Percentiles rank a stretch among this genome's conserved stretches.
Evolutionary conservation across 1,140 invertebrate species (phyloP).

Genomic region (Choristoneura fumiferana): DNA sequence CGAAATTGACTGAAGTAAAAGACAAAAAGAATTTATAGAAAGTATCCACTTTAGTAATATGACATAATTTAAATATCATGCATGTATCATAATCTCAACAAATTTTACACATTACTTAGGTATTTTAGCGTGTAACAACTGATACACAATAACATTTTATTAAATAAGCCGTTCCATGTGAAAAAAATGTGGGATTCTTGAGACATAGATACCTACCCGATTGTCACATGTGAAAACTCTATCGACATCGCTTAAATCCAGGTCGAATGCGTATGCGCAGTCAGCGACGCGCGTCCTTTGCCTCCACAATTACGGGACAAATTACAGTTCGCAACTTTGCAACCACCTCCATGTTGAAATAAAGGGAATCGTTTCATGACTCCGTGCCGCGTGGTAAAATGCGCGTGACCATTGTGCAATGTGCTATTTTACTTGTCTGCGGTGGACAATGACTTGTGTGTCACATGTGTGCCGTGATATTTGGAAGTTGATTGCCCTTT

Average conservation of each 20-base stretch:
- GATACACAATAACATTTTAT: not conserved
- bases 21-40: too few species aligned
- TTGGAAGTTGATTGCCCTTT: too few species aligned
- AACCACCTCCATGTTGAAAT: not conserved
- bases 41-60: too few species aligned
- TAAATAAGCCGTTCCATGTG: not conserved
- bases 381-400: constrained; percentile 8
- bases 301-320: constrained; percentile 3
- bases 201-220: not conserved
- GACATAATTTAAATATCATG: too few species aligned
- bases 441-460: too few species aligned
- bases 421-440: not conserved
- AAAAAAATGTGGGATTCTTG: not conserved
- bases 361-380: not conserved
- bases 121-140: too few species aligned
- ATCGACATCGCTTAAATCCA: constrained; percentile 4
- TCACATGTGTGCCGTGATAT: too few species aligned
- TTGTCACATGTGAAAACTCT: not conserved
- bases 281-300: constrained; percentile 5
- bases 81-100: too few species aligned
- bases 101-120: too few species aligned
- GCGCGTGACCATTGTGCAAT: constrained; percentile 16
- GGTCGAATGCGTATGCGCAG: constrained; percentile 6
- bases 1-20: too few species aligned
- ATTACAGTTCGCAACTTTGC: not conserved